Percentiles rank a stretch among this genome's conserved stretches.
These are phyloP conservation scores for Nasonovia ribisnigri DNA, from an alignment of 2,888 invertebrate genomes.

Conservation along the genomic window DNA sequence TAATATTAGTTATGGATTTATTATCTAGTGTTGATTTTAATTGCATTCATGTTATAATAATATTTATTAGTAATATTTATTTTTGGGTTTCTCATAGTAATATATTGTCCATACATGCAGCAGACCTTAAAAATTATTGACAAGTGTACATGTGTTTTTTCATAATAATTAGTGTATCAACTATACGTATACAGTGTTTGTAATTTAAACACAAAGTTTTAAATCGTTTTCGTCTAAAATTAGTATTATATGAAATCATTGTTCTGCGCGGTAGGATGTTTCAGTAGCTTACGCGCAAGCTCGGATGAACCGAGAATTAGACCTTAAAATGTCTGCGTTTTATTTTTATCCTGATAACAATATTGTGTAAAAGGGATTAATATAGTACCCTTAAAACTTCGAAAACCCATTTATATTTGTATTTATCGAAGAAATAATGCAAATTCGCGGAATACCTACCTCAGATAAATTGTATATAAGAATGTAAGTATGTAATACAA, in stretches of 20 bases:
- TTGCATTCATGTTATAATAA: too few relatives aligned
- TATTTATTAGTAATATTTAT: too few relatives aligned
- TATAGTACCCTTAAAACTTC: background rate
- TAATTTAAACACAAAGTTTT: background rate
- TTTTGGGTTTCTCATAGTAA: too few relatives aligned
- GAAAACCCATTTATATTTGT: background rate
- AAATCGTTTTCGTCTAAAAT: background rate
- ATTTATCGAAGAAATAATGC: background rate
- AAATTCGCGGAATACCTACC: background rate
- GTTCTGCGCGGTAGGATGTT: background rate
- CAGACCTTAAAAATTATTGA: background rate
- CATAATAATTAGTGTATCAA: background rate
- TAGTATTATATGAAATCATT: background rate
- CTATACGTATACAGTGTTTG: background rate
- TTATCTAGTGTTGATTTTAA: too few relatives aligned
- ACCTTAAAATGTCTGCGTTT: background rate
- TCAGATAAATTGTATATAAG: background rate
- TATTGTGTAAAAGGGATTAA: background rate
- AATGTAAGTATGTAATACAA: background rate
- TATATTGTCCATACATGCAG: too few relatives aligned
- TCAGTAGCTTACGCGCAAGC: background rate
- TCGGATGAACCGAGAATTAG: background rate
- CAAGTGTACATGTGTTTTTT: background rate
- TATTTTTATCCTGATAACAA: background rate
- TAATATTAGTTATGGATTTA: too few relatives aligned